These are phyloP conservation scores for Phenganax stokvisi DNA, from an alignment of 92 coral and sea anemone species.

Conservation along the genomic window DNA sequence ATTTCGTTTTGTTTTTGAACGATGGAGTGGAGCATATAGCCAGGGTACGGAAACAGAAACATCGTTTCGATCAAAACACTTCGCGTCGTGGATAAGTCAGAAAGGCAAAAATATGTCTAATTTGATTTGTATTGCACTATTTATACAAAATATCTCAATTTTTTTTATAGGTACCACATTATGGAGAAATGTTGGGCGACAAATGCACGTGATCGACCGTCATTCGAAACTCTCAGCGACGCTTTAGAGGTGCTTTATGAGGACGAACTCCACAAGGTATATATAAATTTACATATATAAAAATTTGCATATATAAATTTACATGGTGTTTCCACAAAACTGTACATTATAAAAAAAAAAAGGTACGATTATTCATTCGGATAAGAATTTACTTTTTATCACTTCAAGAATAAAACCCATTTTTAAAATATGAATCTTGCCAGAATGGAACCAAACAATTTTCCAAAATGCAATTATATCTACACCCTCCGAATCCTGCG, in stretches of 20 bases:
- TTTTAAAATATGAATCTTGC: no score
- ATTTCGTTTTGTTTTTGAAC: not conserved
- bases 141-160: not conserved
- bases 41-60: not conserved
- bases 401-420: no score
- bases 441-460: not conserved
- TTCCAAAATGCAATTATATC: not conserved
- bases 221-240: slow-evolving; percentile 10
- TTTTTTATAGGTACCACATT: slow-evolving; percentile 7
- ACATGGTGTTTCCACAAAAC: no score
- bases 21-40: no score
- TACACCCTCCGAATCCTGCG: not conserved
- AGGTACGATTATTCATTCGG: not conserved
- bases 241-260: slow-evolving; percentile 10
- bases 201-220: slow-evolving; percentile 9
- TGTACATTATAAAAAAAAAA: no score
- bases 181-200: slow-evolving; percentile 32
- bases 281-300: no score
- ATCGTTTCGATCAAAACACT: no score
- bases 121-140: no score
- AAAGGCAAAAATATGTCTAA: no score
- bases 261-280: slow-evolving; percentile 5
- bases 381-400: not conserved
- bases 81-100: no score
- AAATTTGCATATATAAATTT: no score